Conservation (phyloP, 2,888 invertebrate genomes). For the Troglohyphantes excavatus region DNA sequence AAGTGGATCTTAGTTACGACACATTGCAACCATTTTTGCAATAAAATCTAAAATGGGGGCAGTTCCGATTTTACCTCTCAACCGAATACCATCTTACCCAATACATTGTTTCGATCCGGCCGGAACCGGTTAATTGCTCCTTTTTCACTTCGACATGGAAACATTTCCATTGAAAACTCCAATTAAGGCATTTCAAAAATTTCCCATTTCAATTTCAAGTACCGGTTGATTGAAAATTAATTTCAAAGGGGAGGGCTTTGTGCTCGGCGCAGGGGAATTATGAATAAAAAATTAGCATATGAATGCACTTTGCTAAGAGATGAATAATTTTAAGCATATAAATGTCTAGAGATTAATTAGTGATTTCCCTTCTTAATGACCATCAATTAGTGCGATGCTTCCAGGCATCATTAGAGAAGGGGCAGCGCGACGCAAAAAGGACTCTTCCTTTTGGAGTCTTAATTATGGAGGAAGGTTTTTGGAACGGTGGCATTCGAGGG, state of each 20-base stretch:
- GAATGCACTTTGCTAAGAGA: slow-evolving; percentile 1
- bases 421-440: slow-evolving; percentile 53
- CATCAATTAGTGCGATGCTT: slow-evolving; percentile 66
- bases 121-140: background rate
- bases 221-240: slow-evolving; percentile 42
- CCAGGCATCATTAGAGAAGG: slow-evolving; percentile 65
- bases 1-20: too few species aligned
- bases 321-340: slow-evolving; percentile 69
- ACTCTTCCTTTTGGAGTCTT: slow-evolving; percentile 36
- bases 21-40: too few species aligned
- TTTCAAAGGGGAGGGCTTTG: slow-evolving; percentile 2
- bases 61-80: background rate
- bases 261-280: background rate
- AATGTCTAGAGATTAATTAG: slow-evolving; percentile 77
- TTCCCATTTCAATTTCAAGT: slow-evolving; percentile 23
- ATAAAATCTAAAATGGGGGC: too few species aligned
- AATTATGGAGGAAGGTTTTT: slow-evolving; percentile 51
- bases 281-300: slow-evolving; percentile 18
- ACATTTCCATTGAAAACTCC: background rate
- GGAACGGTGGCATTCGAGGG: background rate
- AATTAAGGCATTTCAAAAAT: background rate
- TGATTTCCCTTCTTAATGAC: slow-evolving; percentile 74
- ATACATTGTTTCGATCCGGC: background rate
- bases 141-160: background rate
- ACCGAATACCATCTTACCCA: too few species aligned